A percentile compares a stretch with the other conserved stretches of the same genome.
Evolutionary conservation across 2,113 vertebrate genomes (phyloP).

Genomic region (Puma concolor): DNA sequence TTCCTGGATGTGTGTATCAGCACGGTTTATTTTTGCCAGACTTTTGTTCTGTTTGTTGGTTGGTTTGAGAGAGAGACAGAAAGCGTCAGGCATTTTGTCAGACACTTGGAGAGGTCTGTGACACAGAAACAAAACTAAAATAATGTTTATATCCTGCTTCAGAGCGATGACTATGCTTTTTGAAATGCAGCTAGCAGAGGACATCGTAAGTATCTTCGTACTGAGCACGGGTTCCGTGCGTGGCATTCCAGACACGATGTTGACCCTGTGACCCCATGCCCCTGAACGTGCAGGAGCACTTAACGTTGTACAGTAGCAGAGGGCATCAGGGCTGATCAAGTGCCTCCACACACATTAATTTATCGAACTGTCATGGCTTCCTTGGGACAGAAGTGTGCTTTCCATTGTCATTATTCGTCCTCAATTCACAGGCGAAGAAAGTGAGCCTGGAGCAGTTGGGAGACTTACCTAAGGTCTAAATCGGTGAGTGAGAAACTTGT

Average conservation of each 20-base stretch:
- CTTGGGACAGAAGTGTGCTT: not conserved
- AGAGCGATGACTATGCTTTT: not conserved
- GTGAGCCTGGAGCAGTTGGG: no score
- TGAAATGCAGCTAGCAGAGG: not conserved
- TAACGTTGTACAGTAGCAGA: not conserved
- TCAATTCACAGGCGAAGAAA: not conserved
- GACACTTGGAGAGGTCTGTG: not conserved
- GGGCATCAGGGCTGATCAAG: not conserved
- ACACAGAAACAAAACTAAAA: not conserved
- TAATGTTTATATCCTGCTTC: not conserved
- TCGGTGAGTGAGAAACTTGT: not conserved
- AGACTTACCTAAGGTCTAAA: not conserved
- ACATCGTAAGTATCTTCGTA: not conserved
- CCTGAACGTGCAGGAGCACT: not conserved
- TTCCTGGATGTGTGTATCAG: not conserved
- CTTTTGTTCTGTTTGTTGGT: not conserved
- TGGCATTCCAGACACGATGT: no score
- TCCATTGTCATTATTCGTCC: not conserved
- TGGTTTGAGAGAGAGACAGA: not conserved
- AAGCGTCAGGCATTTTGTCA: not conserved
- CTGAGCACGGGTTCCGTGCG: rapidly evolving
- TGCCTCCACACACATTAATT: not conserved
- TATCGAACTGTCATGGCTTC: not conserved
- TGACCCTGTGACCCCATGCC: not conserved
- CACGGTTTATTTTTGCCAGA: not conserved